Evolutionary conservation across 2,888 invertebrate genomes (phyloP).

Genomic region (Amiota mariae): DNA sequence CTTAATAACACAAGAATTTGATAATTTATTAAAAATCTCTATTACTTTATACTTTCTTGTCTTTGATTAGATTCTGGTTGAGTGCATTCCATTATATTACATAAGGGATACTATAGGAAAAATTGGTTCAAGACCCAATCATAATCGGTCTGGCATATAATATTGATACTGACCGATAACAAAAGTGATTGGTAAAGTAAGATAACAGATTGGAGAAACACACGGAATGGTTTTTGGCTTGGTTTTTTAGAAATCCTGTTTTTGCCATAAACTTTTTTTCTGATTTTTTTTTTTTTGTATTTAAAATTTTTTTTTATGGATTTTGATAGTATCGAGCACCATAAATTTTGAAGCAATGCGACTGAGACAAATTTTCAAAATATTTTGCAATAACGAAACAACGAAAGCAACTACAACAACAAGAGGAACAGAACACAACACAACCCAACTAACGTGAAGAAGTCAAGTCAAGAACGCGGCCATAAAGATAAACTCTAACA

Average conservation of each 20-base stretch:
- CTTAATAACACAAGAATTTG: too few relatives aligned
- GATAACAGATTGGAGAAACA: background rate
- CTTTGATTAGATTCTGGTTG: too few relatives aligned
- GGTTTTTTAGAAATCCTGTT: background rate
- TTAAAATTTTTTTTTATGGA: constrained; percentile 20
- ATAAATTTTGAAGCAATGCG: constrained; percentile 53
- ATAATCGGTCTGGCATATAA: too few relatives aligned
- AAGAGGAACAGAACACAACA: background rate
- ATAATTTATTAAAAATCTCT: too few relatives aligned
- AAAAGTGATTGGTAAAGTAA: background rate
- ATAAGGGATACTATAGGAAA: too few relatives aligned
- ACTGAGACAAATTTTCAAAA: constrained; percentile 63
- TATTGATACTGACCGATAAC: constrained; percentile 12
- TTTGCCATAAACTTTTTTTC: background rate
- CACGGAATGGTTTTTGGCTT: too few relatives aligned
- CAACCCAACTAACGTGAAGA: background rate
- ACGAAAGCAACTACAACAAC: background rate
- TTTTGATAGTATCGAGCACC: constrained; percentile 62
- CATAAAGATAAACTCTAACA: constrained; percentile 70
- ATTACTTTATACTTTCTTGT: too few relatives aligned
- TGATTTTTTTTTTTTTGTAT: constrained; percentile 11
- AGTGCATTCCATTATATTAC: too few relatives aligned
- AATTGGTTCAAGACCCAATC: too few relatives aligned
- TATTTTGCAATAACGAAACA: constrained; percentile 45
- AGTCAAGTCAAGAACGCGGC: constrained; percentile 57